Base-by-base conservation (phyloP, 2,113 vertebrate genomes). In the Scopus umbretta region DNA sequence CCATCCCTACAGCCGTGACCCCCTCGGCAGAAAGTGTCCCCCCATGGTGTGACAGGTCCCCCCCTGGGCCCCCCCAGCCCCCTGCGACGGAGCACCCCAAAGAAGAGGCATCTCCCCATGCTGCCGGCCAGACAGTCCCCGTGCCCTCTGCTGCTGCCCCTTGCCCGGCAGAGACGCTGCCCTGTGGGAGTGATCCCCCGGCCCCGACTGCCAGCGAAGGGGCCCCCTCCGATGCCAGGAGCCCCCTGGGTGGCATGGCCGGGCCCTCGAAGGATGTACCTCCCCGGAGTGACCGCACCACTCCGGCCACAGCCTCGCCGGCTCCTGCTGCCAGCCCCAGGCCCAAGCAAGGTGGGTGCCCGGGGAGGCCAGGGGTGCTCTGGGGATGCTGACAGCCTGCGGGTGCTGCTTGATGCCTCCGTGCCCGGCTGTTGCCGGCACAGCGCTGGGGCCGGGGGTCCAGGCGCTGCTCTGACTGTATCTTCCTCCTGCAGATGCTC, bases 401-500 rank as follows among this genome's bases (percentile, higher is more conserved):
- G 22, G 73, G 82, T 1, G 10, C 72, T n/a, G 16, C 5, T 22
- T 0, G 1, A 6, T 23, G 29, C 52, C 73, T 40, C 42, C 2
- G 1, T 55, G 66, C 56, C 49, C 3, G 1, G n/a, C 50, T 23
- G 58, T 52, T 40, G 52, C 52, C 8, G 3, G 30, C 30, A 7
- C 6, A 7, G n/a, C 42, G 10, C 38, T 13, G 52, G 40, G 53
- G 26, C 53, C 21, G 27, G 23, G 36, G n/a, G 32, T 8, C 0
- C 0, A 1, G 67, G 59, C 7, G 6, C n/a, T 50, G 17, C 30
- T 43, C 71, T 94, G 71, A 92, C 0, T 0, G 11, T 83, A 32
- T 95, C 74, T 65, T 78, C 81, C 59, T 20, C 18, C 63, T 43
- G 43, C 97, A 99, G 99, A 99, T 94, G 79, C 96, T 15, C 98